Evolutionary conservation across 2,113 vertebrate genomes (phyloP).

Genomic region (Neolamprologus variostigma): DNA sequence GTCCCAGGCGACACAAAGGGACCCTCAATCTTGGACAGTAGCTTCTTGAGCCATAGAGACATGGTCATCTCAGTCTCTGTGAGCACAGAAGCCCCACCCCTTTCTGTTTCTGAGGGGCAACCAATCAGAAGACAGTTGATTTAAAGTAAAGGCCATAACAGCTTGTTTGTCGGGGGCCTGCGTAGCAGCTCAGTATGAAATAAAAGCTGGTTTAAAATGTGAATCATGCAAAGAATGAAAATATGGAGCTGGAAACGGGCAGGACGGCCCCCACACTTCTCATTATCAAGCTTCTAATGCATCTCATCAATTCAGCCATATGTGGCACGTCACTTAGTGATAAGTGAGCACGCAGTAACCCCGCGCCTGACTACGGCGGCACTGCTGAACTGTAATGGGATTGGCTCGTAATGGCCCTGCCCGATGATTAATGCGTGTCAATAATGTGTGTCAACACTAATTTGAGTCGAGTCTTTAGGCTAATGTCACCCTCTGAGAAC

Average conservation of each 20-base stretch:
- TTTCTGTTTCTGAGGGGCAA: not conserved
- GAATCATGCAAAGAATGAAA: not conserved
- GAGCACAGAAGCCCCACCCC: not conserved
- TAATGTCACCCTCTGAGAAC: not conserved
- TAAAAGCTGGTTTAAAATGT: accelerated
- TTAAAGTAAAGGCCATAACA: not conserved
- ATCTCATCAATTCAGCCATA: conserved; percentile 8
- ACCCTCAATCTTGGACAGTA: not conserved
- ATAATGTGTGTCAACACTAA: not conserved
- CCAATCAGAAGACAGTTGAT: not conserved
- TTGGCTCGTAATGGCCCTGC: conserved; percentile 12
- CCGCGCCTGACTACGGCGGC: not conserved
- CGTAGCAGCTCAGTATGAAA: not conserved
- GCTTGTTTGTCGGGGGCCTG: not conserved
- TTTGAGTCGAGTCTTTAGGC: not conserved
- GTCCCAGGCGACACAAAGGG: not conserved
- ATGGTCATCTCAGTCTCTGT: not conserved
- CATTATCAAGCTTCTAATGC: conserved; percentile 1
- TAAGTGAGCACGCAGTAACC: conserved; percentile 20
- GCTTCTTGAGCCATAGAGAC: accelerated
- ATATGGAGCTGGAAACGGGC: not conserved
- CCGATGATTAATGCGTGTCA: conserved; percentile 28
- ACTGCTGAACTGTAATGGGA: conserved; percentile 10
- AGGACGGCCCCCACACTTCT: not conserved
- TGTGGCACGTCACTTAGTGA: conserved; percentile 26